phyloP scores from a whole-genome alignment of 2,888 invertebrate genomes.

The Andrena flavipes region DNA sequence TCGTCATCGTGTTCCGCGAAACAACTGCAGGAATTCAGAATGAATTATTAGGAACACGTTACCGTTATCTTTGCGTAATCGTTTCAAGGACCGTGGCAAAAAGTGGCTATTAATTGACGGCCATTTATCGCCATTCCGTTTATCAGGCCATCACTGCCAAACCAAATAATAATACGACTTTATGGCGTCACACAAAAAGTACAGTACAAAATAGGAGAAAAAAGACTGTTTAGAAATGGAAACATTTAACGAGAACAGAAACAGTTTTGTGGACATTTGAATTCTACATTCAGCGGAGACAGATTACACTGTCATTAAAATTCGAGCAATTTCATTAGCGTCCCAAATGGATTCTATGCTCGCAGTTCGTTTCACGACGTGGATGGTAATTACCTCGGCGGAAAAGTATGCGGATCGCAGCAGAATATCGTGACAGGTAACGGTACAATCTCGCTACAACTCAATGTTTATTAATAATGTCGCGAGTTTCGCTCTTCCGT shows the following conservation, averaged over 20 bases:
- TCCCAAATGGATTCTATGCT: constrained; percentile 12
- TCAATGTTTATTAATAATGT: constrained; percentile 48
- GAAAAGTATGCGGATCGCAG: constrained; percentile 46
- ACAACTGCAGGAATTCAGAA: neutral
- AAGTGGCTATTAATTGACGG: neutral
- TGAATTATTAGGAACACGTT: neutral
- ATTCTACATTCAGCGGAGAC: too few species aligned
- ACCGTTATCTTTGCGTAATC: constrained; percentile 21
- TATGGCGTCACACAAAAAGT: too few species aligned
- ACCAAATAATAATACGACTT: too few species aligned
- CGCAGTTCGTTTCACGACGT: constrained; percentile 5
- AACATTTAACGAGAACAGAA: too few species aligned
- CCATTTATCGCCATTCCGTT: neutral
- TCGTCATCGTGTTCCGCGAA: constrained; percentile 19
- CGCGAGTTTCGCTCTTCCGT: constrained; percentile 34
- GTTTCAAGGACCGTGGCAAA: neutral
- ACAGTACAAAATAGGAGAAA: too few species aligned
- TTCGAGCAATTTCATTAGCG: constrained; percentile 14
- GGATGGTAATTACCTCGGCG: constrained; percentile 44
- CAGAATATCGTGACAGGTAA: constrained; percentile 55
- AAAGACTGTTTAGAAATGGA: too few species aligned
- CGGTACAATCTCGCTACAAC: constrained; percentile 48
- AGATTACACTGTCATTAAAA: neutral
- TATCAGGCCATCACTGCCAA: neutral
- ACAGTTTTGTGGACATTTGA: too few species aligned